Evolutionary conservation across 2,113 vertebrate species (phyloP), one percentile per base, ranked within the genome.

Genomic region (Telmatochromis sp.): DNA sequence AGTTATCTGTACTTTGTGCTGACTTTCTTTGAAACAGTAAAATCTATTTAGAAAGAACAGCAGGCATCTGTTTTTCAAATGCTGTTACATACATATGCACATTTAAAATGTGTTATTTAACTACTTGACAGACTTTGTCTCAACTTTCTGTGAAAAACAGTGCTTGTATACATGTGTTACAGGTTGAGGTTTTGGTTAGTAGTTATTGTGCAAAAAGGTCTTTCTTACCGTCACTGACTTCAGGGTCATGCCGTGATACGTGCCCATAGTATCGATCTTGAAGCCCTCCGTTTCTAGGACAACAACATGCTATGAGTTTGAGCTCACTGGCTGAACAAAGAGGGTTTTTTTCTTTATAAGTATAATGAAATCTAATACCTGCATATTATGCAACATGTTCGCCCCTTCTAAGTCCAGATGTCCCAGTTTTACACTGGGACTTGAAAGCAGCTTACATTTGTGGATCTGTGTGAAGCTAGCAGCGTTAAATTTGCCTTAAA

Each of bases 201-300:
- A 75, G 68, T 11, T 28, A 3, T 47, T 10, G 33, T 28, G 14
- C 23, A 47, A 28, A 50, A 78, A 5, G 15, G 11, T 51, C 7
- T 6, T 21, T 93, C 98, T 98, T 97, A 99, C 99, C 95, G 98
- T 99, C 92, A 99, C 99, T 53, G 99, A 99, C 91, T 99, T 99
- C 89, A 99, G 95, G 3, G 98, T 99, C 99, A 99, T 99, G 63
- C 99, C 99, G 2, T 99, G 99, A 95, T 99, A 99, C 17, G 98
- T 99, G 33, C 98, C 98, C 98, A 99, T 99, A 4, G 99, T 99
- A 91, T 99, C 98, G 19, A 99, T 99, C 94, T 99, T 99, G 95
- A 99, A 99, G 83, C 98, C 98, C 96, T 99, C 99, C 33, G 99
- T 99, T 97, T 99, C 99, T 99, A 80, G 33, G 11, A 84, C 45